Conservation (phyloP, 2,888 invertebrate genomes). For the Philereme vetulata region DNA sequence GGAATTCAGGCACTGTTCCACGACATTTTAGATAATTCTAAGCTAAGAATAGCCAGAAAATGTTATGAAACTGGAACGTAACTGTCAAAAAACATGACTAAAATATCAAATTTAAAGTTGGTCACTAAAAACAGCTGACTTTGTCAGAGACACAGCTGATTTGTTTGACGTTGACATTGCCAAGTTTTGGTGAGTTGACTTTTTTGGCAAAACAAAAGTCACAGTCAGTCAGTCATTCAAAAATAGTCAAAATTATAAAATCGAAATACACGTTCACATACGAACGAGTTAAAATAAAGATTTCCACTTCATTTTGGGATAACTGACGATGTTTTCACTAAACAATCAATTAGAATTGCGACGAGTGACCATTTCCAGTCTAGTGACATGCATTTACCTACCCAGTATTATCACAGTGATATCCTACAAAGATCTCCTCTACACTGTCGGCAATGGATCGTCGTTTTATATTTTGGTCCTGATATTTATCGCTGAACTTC, state of each 20-base stretch:
- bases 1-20: neutral
- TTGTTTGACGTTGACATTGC: neutral
- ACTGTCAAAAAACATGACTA: conserved; percentile 11
- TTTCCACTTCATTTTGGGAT: neutral
- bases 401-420: conserved; percentile 83
- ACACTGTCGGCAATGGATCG: conserved; percentile 84
- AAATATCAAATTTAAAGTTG: conserved; percentile 11
- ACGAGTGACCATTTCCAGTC: conserved; percentile 77
- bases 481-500: conserved; percentile 79
- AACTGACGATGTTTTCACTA: conserved; percentile 62
- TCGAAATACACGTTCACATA: neutral
- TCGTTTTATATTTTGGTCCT: conserved; percentile 71
- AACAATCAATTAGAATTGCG: conserved; percentile 70
- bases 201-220: neutral
- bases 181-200: too few relatives aligned
- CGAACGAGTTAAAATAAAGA: neutral
- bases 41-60: conserved; percentile 9
- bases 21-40: conserved; percentile 8
- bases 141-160: conserved; percentile 2
- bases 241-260: neutral
- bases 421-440: conserved; percentile 83
- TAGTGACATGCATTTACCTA: conserved; percentile 85
- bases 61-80: conserved; percentile 1
- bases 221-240: neutral
- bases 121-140: conserved; percentile 10